These are phyloP conservation scores for Rhynchotus rufescens DNA, from an alignment of 2,797 vertebrate genomes.

Conservation along the genomic window DNA sequence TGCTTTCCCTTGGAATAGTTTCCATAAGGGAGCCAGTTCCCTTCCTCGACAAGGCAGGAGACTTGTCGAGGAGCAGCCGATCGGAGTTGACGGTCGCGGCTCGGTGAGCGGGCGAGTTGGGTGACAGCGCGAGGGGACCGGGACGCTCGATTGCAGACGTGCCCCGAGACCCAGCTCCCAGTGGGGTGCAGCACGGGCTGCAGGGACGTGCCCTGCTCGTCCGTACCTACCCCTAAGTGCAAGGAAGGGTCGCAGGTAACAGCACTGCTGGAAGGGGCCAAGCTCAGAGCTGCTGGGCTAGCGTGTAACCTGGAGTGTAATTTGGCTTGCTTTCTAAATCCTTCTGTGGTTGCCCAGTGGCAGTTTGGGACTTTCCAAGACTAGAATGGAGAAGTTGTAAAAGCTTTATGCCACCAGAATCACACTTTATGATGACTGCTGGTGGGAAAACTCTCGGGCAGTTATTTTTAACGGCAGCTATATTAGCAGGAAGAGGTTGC, in stretches of 20 bases:
- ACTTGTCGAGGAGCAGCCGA: background rate
- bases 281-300: background rate
- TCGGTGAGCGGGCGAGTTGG: background rate
- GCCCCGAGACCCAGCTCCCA: background rate
- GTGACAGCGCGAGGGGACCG: background rate
- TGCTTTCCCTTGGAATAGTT: background rate
- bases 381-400: background rate
- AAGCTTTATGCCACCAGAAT: background rate
- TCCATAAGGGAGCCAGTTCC: background rate
- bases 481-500: background rate
- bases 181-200: background rate
- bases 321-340: background rate
- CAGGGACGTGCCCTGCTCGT: background rate
- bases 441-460: background rate
- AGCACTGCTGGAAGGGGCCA: background rate
- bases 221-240: background rate
- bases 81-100: fast-evolving
- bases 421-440: background rate
- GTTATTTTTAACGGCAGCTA: background rate
- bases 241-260: background rate
- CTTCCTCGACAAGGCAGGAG: fast-evolving
- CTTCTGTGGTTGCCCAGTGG: background rate
- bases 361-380: background rate
- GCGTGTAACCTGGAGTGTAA: background rate
- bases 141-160: background rate